phyloP scores from a whole-genome alignment of 2,797 vertebrate genomes.

The Pipistrellus pygmaeus region DNA sequence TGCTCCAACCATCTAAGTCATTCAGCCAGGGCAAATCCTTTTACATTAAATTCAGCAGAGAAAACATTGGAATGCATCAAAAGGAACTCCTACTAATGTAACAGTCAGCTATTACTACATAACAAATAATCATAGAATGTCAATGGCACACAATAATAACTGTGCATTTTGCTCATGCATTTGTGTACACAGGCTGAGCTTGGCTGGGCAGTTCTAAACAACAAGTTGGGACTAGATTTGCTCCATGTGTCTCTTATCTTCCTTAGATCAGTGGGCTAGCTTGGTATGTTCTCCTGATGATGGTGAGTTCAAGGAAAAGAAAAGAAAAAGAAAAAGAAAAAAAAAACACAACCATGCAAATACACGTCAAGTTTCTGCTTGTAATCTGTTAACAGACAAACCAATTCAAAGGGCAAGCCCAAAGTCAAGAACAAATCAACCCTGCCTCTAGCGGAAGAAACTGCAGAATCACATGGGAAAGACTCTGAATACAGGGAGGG shows the following conservation, averaged over 20 bases:
- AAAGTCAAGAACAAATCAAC: not conserved
- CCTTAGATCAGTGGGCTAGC: not conserved
- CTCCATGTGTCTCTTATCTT: not conserved
- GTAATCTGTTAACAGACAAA: constrained; percentile 15
- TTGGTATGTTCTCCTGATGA: not conserved
- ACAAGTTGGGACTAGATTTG: not conserved
- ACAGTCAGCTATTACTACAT: not conserved
- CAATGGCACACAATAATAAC: not conserved
- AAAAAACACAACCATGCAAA: not conserved
- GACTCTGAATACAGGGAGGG: not conserved
- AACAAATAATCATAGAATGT: not conserved
- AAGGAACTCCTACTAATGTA: not conserved
- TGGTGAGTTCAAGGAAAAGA: not conserved
- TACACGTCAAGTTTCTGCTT: not conserved
- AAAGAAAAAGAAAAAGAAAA: too few relatives aligned
- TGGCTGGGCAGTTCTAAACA: not conserved
- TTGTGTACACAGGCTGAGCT: not conserved
- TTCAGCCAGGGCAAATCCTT: not conserved
- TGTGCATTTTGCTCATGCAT: not conserved
- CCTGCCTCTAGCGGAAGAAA: not conserved
- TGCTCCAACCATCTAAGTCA: not conserved
- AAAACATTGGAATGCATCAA: not conserved
- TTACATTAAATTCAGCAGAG: not conserved
- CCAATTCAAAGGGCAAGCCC: not conserved
- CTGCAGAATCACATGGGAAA: not conserved